Base-by-base conservation (phyloP, 2,797 vertebrate genomes). In the Sebastolobus alascanus region DNA sequence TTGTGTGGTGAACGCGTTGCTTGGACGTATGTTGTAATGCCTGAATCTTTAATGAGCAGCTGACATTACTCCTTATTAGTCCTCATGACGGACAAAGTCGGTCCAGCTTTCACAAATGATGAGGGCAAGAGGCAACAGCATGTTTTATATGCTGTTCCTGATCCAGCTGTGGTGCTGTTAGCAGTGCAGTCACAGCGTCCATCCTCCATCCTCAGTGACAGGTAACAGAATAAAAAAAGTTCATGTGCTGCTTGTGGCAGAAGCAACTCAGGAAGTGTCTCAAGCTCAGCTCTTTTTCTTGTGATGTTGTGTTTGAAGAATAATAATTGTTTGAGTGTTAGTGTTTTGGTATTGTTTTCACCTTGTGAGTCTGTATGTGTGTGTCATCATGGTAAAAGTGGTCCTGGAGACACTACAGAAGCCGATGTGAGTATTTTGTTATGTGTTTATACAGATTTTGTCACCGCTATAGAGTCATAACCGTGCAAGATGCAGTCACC, bases 401-500 rank as follows among this genome's bases (percentile, higher is more conserved):
- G 0, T 0, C 16, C 0, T 46, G 43, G 43, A 4, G 43, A 46
- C 43, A 38, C 6, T 8, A 60, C 58, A 60, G 20, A 33, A 33
- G 58, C 18, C 9, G 58, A 33, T n/a, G 18, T 33, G 31, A 60
- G 31, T 33, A 33, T 16, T 35, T 60, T 60, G 58, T 8, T 4
- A 12, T 29, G 29, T 60, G 16, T 60, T 60, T 20, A 31, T 33
- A 38, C 0, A 0, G 1, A 1, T 46, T 46, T 46, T 43, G 0
- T 46, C 43, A 46, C 6, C 0, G 0, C 43, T 18, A 46, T 46
- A 52, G 50, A 52, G 20, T 52, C 18, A 1, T 18, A 52, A 52
- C 50, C 0, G 4, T 52, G 2, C 18, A n/a, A 0, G 50, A 20
- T 52, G 8, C 8, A 52, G 20, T 52, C 18, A 9, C 0, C 8